These are phyloP conservation scores for Apus apus DNA, from an alignment of 2,113 vertebrate species.

Conservation along the genomic window DNA sequence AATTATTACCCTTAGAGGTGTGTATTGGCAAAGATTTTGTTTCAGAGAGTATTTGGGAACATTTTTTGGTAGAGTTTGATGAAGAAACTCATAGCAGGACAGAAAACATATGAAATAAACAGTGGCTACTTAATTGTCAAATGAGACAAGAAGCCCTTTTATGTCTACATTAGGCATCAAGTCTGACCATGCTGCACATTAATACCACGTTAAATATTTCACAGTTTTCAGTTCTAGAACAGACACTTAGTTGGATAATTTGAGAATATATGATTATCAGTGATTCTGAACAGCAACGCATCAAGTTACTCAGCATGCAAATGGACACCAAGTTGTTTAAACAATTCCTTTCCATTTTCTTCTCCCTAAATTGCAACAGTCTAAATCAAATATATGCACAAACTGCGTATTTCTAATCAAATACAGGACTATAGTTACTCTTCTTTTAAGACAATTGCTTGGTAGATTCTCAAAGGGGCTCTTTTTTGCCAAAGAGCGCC, in stretches of 20 bases:
- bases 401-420: background rate
- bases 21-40: too few species aligned
- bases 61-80: background rate
- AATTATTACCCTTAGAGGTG: too few species aligned
- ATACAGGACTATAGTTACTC: background rate
- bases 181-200: background rate
- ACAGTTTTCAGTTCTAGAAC: background rate
- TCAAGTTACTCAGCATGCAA: background rate
- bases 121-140: background rate
- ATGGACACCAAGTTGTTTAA: background rate
- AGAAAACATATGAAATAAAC: background rate
- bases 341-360: background rate
- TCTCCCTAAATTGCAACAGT: background rate
- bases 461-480: background rate
- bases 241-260: background rate
- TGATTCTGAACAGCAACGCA: background rate
- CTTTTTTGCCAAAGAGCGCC: background rate
- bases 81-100: background rate
- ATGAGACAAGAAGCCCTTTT: background rate
- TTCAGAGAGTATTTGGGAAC: background rate
- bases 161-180: background rate
- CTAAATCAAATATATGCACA: background rate
- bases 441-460: background rate
- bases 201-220: background rate
- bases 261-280: background rate